phyloP scores from a whole-genome alignment of 2,797 vertebrate genomes.

The Pseudochaenichthys georgianus region DNA sequence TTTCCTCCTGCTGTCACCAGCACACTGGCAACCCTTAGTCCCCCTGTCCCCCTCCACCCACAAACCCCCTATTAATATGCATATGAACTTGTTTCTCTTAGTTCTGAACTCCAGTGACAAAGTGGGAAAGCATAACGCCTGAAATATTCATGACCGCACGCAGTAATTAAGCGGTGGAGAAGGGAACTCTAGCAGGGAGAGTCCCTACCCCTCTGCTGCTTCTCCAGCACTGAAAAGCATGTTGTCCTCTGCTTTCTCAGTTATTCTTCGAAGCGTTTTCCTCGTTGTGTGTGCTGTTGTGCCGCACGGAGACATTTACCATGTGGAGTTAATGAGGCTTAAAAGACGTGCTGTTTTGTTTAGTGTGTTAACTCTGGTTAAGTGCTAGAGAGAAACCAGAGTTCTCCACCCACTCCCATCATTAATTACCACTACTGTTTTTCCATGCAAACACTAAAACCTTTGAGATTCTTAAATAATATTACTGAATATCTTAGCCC shows the following conservation, averaged over 20 bases:
- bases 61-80: constrained; percentile 83
- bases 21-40: constrained; percentile 81
- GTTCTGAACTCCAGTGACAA: constrained; percentile 87
- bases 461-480: constrained; percentile 8
- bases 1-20: constrained; percentile 90
- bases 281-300: constrained; percentile 15
- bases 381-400: constrained; percentile 28
- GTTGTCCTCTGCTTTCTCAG: constrained; percentile 68
- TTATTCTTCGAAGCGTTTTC: constrained; percentile 69
- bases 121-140: constrained; percentile 90
- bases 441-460: constrained; percentile 2
- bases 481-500: neutral
- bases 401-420: constrained; percentile 5
- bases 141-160: constrained; percentile 87
- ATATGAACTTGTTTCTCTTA: constrained; percentile 89
- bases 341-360: constrained; percentile 56
- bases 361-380: constrained; percentile 60
- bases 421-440: constrained; percentile 1
- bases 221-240: constrained; percentile 53
- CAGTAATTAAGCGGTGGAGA: constrained; percentile 82
- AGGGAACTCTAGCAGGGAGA: constrained; percentile 69
- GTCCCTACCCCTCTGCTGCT: constrained; percentile 65
- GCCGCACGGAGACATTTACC: constrained; percentile 37
- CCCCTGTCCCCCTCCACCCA: constrained; percentile 70
- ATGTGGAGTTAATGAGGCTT: constrained; percentile 63